Conservation (phyloP, 2,113 vertebrate species). For the Pterophyllum scalare region DNA sequence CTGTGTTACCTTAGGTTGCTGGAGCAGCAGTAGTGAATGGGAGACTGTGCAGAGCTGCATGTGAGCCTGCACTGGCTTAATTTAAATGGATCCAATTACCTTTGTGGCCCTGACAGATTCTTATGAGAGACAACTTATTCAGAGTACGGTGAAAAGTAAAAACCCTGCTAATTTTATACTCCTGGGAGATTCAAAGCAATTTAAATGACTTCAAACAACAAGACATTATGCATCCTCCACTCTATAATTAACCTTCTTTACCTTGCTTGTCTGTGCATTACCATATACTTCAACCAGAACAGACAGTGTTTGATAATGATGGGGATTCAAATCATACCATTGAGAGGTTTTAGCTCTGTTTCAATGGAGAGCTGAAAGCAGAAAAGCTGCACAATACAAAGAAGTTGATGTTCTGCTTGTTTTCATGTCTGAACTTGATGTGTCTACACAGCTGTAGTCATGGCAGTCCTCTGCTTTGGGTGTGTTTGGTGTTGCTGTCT, state of each 20-base stretch:
- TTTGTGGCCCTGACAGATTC: conserved; percentile 9
- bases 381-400: conserved; percentile 5
- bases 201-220: conserved; percentile 52
- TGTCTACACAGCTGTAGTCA: conserved; percentile 90
- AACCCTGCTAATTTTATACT: conserved; percentile 26
- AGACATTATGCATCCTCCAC: conserved; percentile 16
- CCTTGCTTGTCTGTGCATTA: conserved; percentile 38
- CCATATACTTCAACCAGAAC: conserved; percentile 30
- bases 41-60: not conserved
- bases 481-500: conserved; percentile 79
- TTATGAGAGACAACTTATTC: conserved; percentile 30
- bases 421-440: conserved; percentile 19
- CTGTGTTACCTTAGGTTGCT: not conserved
- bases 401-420: not conserved
- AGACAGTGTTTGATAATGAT: conserved; percentile 32
- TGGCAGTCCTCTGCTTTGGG: conserved; percentile 87
- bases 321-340: conserved; percentile 21
- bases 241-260: conserved; percentile 55
- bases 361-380: not conserved
- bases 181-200: conserved; percentile 31
- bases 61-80: not conserved
- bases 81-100: conserved; percentile 43
- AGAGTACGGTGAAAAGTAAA: conserved; percentile 16
- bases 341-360: conserved; percentile 16
- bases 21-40: not conserved